phyloP scores from a whole-genome alignment of 2,113 vertebrate species.

The Tylochromis polylepis region DNA sequence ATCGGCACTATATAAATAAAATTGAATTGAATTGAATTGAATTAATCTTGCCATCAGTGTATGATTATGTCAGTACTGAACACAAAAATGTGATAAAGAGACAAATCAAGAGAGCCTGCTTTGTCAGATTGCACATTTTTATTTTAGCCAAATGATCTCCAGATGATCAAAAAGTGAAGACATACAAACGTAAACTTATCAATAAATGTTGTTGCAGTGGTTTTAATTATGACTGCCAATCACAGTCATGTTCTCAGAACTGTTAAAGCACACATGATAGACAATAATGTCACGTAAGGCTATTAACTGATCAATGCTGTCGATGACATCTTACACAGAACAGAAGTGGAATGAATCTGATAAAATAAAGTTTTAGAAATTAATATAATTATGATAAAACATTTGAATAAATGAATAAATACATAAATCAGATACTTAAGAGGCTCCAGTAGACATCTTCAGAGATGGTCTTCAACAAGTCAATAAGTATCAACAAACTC shows the following conservation, averaged over 20 bases:
- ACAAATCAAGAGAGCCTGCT: neutral
- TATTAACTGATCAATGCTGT: neutral
- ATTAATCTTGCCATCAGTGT: neutral
- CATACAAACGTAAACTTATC: neutral
- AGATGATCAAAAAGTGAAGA: neutral
- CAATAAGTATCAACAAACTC: neutral
- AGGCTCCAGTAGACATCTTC: neutral
- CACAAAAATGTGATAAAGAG: neutral
- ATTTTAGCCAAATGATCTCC: neutral
- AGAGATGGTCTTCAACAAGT: neutral
- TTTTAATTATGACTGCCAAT: neutral
- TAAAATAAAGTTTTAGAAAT: too few relatives aligned
- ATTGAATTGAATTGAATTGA: too few relatives aligned
- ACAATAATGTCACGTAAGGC: neutral
- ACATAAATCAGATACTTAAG: too few relatives aligned
- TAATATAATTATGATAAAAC: too few relatives aligned
- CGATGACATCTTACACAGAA: too few relatives aligned
- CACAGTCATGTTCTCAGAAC: neutral
- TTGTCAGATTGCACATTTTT: neutral
- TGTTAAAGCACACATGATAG: neutral
- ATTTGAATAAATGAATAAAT: too few relatives aligned
- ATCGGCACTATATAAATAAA: too few relatives aligned
- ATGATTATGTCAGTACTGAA: neutral
- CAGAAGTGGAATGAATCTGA: too few relatives aligned
- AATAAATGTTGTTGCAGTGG: fast-evolving